Evolutionary conservation across 2,888 invertebrate species (phyloP).

Genomic region (Marronus borbonicus): DNA sequence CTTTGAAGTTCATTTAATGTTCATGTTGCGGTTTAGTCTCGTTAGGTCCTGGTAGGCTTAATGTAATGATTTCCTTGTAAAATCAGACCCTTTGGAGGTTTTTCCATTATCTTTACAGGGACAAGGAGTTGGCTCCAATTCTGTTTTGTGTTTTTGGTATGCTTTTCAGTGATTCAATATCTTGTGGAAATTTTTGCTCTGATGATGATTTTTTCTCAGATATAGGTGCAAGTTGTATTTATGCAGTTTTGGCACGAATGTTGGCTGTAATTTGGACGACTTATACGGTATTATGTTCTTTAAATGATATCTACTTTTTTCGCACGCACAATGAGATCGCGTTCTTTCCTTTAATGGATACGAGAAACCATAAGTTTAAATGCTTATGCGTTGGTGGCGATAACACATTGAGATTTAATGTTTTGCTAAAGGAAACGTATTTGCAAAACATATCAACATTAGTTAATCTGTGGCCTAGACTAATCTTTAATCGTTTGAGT

Average conservation of each 20-base stretch:
- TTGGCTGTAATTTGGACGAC: neutral
- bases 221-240: neutral
- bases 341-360: constrained; percentile 12
- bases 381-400: no score
- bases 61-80: constrained; percentile 48
- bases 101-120: constrained; percentile 52
- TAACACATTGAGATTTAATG: no score
- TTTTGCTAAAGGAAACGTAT: no score
- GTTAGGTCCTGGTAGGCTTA: constrained; percentile 50
- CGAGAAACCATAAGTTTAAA: no score
- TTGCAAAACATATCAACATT: no score
- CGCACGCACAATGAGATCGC: constrained; percentile 50
- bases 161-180: constrained; percentile 52
- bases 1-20: constrained; percentile 68
- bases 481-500: no score
- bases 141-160: constrained; percentile 53
- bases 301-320: constrained; percentile 52
- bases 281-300: constrained; percentile 49
- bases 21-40: constrained; percentile 69
- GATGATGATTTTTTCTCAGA: neutral
- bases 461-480: no score
- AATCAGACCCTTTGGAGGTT: constrained; percentile 32
- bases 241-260: neutral
- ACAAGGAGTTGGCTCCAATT: constrained; percentile 42
- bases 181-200: no score